Percentiles rank a stretch among this genome's conserved stretches.
These are phyloP conservation scores for Nerophis ophidion DNA, from an alignment of 2,113 vertebrate genomes.

Conservation along the genomic window DNA sequence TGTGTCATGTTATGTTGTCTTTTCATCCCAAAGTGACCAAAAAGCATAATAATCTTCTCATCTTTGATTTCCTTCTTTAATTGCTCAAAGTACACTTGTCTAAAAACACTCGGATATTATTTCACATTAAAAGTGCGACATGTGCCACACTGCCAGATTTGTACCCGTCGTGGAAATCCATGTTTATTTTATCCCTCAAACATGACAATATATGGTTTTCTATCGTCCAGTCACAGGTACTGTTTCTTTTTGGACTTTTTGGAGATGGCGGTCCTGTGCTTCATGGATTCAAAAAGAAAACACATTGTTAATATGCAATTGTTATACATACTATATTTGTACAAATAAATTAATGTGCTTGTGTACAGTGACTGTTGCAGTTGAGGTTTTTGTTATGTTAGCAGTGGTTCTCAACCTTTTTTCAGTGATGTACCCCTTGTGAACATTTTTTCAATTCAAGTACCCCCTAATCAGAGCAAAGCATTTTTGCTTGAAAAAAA, in stretches of 20 bases:
- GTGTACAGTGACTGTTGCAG: constrained; percentile 57
- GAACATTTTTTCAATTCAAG: too few relatives aligned
- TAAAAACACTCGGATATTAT: too few relatives aligned
- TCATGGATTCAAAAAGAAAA: constrained; percentile 53
- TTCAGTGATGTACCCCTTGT: too few relatives aligned
- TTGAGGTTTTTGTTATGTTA: neutral
- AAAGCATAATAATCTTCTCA: neutral
- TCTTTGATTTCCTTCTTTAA: neutral
- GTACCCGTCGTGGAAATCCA: neutral
- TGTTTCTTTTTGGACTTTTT: constrained; percentile 67
- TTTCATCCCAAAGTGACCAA: constrained; percentile 2
- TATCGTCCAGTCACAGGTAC: constrained; percentile 58
- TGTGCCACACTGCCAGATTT: constrained; percentile 7
- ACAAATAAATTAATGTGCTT: constrained; percentile 77
- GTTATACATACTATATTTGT: constrained; percentile 82
- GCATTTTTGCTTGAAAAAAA: too few relatives aligned
- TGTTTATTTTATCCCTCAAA: constrained; percentile 20
- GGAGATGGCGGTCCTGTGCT: constrained; percentile 61
- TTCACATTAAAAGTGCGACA: neutral
- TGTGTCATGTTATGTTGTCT: constrained; percentile 8
- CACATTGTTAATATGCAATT: constrained; percentile 76
- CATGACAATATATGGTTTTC: constrained; percentile 46
- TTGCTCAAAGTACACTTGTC: too few relatives aligned
- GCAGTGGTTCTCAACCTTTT: too few relatives aligned
- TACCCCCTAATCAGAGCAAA: too few relatives aligned